phyloP scores from a whole-genome alignment of 2,888 invertebrate species.

The Macrosoma leucophasiata region DNA sequence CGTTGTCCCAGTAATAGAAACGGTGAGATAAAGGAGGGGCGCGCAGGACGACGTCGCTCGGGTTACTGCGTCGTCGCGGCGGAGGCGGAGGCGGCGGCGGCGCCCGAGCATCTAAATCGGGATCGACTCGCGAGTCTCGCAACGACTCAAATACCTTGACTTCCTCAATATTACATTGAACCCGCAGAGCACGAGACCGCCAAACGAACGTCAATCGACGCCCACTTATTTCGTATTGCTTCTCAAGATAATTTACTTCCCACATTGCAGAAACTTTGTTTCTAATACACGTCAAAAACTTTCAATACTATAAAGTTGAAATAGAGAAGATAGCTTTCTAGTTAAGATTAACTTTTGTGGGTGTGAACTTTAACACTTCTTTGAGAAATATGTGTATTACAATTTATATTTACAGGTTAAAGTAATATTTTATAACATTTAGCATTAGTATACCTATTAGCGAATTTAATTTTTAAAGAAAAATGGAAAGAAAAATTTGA shows the following conservation, averaged over 20 bases:
- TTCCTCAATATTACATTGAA: constrained; percentile 77
- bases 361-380: too few relatives aligned
- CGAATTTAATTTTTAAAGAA: too few relatives aligned
- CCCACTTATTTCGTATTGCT: constrained; percentile 46
- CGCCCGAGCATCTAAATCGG: constrained; percentile 75
- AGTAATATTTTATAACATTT: too few relatives aligned
- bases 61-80: constrained; percentile 69
- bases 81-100: constrained; percentile 62
- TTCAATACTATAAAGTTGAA: too few relatives aligned
- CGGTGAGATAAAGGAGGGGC: constrained; percentile 52
- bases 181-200: constrained; percentile 64
- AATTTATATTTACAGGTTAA: too few relatives aligned
- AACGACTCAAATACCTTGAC: constrained; percentile 75
- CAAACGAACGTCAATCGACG: constrained; percentile 69
- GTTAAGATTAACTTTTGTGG: too few relatives aligned
- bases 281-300: too few relatives aligned
- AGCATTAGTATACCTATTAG: too few relatives aligned
- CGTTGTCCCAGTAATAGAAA: constrained; percentile 38
- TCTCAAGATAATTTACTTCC: constrained; percentile 39
- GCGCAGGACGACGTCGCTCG: constrained; percentile 67
- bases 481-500: too few relatives aligned
- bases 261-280: constrained; percentile 29
- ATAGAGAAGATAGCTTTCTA: too few relatives aligned
- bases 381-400: too few relatives aligned
- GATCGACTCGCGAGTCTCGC: constrained; percentile 72